Evolutionary conservation across 1,140 invertebrate species (phyloP).

Genomic region (Aphelinus certus): DNA sequence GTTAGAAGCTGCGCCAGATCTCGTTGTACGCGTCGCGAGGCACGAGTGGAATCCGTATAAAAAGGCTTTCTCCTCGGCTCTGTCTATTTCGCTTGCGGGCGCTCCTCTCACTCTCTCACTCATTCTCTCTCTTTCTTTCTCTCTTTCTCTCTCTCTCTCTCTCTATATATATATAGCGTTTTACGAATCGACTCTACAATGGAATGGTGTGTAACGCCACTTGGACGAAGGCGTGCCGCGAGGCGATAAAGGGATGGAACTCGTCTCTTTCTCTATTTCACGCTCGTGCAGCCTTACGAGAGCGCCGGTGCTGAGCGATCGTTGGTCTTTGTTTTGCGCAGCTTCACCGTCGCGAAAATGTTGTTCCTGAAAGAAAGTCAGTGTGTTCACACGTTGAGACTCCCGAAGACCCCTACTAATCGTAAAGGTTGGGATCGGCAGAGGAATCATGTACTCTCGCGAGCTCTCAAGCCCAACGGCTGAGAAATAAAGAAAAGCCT

Average conservation of each 20-base stretch:
- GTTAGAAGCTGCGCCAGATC: background rate
- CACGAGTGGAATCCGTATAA: constrained; percentile 25
- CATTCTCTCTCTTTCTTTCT: background rate
- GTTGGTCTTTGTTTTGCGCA: constrained; percentile 85
- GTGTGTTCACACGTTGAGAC: constrained; percentile 40
- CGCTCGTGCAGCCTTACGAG: constrained; percentile 55
- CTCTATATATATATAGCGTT: no score
- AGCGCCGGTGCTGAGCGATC: constrained; percentile 79
- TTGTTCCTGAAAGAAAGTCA: constrained; percentile 75
- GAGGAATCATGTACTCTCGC: constrained; percentile 13
- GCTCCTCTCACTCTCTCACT: background rate
- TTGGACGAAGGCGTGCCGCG: background rate
- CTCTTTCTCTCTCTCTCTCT: background rate
- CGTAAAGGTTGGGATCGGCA: constrained; percentile 24
- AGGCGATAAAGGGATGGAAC: constrained; percentile 28
- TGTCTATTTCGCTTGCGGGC: no score
- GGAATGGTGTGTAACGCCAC: constrained; percentile 4
- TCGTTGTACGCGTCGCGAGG: constrained; percentile 17
- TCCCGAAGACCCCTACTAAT: constrained; percentile 43
- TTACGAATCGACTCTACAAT: constrained; percentile 30
- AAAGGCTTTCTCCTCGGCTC: constrained; percentile 11
- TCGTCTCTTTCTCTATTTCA: constrained; percentile 11
- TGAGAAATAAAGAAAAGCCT: constrained; percentile 14
- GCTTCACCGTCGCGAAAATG: constrained; percentile 86
- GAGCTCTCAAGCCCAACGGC: background rate